Conservation (phyloP, 30 jellyfish, hydroid and myxozoan genomes). For the Calvadosia cruxmelitensis region DNA sequence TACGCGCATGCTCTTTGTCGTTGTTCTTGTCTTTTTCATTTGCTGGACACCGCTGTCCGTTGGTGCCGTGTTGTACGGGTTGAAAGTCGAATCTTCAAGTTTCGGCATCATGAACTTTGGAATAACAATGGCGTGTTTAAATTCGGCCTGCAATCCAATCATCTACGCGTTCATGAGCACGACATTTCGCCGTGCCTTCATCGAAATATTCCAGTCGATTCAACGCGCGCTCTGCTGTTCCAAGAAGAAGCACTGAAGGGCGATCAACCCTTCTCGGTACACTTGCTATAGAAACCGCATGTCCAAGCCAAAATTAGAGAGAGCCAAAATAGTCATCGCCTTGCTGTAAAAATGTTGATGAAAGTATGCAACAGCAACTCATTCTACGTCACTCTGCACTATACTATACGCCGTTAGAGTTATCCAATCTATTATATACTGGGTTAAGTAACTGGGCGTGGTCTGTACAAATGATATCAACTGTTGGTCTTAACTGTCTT, state of each 20-base stretch:
- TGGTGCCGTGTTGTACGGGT: slow-evolving; percentile 56
- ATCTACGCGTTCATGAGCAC: slow-evolving; percentile 79
- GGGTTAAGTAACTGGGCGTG: no score
- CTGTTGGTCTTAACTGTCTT: no score
- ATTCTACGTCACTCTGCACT: no score
- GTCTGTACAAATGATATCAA: no score
- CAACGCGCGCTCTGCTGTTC: neutral
- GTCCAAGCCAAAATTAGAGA: no score
- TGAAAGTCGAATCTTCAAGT: slow-evolving; percentile 35
- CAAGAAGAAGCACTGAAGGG: neutral
- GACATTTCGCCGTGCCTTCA: slow-evolving; percentile 47
- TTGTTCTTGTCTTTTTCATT: slow-evolving; percentile 59
- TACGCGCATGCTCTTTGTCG: slow-evolving; percentile 74
- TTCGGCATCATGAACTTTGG: slow-evolving; percentile 58
- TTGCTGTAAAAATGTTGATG: no score
- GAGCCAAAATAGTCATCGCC: no score
- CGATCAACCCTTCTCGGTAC: no score
- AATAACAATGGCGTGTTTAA: slow-evolving; percentile 66
- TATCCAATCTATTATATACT: no score
- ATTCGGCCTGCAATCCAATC: slow-evolving; percentile 77
- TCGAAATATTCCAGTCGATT: slow-evolving; percentile 4
- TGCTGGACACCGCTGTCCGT: slow-evolving; percentile 96
- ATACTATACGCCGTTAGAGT: no score
- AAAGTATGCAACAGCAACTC: no score
- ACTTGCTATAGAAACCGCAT: no score